phyloP scores from a whole-genome alignment of 2,113 vertebrate species.

The Tychaedon coryphoeus region DNA sequence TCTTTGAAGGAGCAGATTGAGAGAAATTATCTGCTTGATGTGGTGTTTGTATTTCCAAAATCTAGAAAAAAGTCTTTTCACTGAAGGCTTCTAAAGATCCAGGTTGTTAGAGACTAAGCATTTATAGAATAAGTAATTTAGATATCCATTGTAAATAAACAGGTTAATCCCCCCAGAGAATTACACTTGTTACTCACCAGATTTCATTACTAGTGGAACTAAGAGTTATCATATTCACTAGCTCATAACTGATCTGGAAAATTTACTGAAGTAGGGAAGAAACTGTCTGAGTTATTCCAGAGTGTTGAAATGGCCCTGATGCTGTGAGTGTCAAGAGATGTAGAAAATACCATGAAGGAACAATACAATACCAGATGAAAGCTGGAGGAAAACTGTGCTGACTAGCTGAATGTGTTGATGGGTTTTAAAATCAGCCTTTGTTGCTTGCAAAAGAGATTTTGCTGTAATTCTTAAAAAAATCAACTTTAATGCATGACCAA shows the following conservation, averaged over 20 bases:
- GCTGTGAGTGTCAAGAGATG: neutral
- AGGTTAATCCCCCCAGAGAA: neutral
- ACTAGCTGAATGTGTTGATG: neutral
- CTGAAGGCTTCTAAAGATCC: neutral
- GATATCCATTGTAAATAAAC: neutral
- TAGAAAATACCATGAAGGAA: neutral
- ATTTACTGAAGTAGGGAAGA: neutral
- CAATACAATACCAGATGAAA: neutral
- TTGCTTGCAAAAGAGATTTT: neutral
- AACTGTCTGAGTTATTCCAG: neutral
- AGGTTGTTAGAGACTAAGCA: neutral
- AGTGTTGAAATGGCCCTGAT: neutral
- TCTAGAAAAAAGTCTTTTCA: neutral
- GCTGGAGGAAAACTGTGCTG: neutral
- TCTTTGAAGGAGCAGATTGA: neutral
- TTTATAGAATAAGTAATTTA: neutral
- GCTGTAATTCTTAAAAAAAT: neutral
- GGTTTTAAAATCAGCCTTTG: neutral
- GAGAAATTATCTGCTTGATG: neutral
- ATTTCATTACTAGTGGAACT: neutral
- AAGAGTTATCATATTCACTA: neutral
- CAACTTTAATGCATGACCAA: fast-evolving
- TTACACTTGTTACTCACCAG: neutral
- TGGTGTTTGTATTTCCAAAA: neutral
- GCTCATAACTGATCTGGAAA: neutral